Evolutionary conservation across 2,888 invertebrate species (phyloP).

Genomic region (Aspidiotus rigidus): DNA sequence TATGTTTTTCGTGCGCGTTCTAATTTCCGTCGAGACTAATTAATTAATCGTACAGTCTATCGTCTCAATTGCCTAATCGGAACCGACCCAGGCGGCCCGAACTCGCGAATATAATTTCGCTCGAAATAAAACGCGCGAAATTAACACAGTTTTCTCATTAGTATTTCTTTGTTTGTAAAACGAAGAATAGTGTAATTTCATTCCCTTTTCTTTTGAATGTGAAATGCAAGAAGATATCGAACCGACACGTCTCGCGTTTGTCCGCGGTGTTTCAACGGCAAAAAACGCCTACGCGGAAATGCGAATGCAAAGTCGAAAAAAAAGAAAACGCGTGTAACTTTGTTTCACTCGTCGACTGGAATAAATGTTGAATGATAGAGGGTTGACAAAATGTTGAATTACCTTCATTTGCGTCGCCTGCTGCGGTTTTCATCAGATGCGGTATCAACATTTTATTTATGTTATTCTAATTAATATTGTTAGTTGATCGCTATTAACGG

Average conservation of each 20-base stretch:
- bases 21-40: conserved; percentile 18
- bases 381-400: too few species aligned
- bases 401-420: too few species aligned
- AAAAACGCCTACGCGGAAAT: too few species aligned
- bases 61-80: conserved; percentile 22
- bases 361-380: too few species aligned
- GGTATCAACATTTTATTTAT: too few species aligned
- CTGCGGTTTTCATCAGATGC: too few species aligned
- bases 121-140: neutral
- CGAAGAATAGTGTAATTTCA: conserved; percentile 9
- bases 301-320: too few species aligned
- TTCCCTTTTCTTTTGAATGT: neutral
- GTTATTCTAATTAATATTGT: too few species aligned
- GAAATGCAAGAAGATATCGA: neutral
- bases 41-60: conserved; percentile 19
- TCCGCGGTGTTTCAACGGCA: neutral
- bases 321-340: too few species aligned
- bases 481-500: too few species aligned
- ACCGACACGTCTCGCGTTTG: conserved; percentile 8
- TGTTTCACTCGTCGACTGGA: too few species aligned
- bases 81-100: neutral
- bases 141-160: conserved; percentile 30
- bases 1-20: neutral
- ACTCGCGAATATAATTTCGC: too few species aligned
- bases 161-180: conserved; percentile 17